Percentiles rank a stretch among this genome's conserved stretches.
Evolutionary conservation across 2,113 vertebrate species (phyloP).

Genomic region (Notiomystis cincta): DNA sequence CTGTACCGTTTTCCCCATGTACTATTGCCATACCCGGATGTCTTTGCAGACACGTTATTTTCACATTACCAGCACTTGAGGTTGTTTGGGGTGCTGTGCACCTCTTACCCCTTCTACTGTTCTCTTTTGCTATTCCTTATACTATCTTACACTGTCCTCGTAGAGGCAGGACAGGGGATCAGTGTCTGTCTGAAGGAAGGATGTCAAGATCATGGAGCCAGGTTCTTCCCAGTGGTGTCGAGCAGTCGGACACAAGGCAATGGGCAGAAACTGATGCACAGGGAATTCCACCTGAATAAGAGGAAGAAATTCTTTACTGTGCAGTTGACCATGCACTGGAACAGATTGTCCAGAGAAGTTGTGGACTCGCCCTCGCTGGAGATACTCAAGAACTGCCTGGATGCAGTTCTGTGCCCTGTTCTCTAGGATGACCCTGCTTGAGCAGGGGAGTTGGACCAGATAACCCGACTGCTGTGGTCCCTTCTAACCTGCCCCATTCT

Average conservation of each 20-base stretch:
- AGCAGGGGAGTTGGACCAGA: background rate
- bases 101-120: background rate
- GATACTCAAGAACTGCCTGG: background rate
- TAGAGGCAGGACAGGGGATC: background rate
- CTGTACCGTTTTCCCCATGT: background rate
- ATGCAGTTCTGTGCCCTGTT: background rate
- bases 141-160: too few relatives aligned
- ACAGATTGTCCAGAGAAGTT: background rate
- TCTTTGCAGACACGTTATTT: background rate
- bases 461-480: background rate
- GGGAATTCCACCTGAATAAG: background rate
- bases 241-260: background rate
- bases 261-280: background rate
- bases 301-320: background rate
- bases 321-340: fast-evolving
- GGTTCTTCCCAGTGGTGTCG: background rate
- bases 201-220: background rate
- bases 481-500: background rate
- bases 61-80: background rate
- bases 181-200: background rate
- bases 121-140: background rate
- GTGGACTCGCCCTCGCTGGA: background rate
- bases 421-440: background rate
- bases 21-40: too few relatives aligned
- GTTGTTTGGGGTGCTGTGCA: background rate